Evolutionary conservation across 2,113 vertebrate genomes (phyloP).

Genomic region (Neodon shergylaensis): DNA sequence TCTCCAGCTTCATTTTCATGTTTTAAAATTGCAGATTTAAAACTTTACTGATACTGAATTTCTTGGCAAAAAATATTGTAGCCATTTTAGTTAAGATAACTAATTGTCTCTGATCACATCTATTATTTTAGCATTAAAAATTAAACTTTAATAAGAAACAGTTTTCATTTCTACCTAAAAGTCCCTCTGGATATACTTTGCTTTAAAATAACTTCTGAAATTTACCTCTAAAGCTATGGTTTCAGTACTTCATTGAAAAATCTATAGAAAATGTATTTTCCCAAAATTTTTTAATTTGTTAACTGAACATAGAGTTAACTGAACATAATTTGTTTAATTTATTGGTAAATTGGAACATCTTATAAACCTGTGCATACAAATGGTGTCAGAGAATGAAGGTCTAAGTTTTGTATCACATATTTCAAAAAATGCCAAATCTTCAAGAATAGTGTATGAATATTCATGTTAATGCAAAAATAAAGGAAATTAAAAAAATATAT

Average conservation of each 20-base stretch:
- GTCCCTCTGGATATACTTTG: not conserved
- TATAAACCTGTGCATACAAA: not conserved
- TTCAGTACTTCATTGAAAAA: not conserved
- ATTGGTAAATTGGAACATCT: not conserved
- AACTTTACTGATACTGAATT: not conserved
- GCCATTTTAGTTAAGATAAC: not conserved
- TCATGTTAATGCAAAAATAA: not conserved
- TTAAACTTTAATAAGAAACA: not conserved
- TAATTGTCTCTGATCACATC: not conserved
- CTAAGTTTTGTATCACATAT: not conserved
- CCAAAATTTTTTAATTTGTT: not conserved
- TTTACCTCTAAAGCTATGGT: not conserved
- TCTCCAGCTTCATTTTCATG: not conserved
- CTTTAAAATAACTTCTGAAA: not conserved
- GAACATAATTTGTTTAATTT: not conserved
- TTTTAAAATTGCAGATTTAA: constrained; percentile 42
- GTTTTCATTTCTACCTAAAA: not conserved
- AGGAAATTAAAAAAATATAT: not conserved
- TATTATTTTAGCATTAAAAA: not conserved
- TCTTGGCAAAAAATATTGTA: not conserved
- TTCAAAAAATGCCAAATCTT: not conserved
- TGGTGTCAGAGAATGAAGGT: not conserved
- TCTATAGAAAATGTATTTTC: not conserved
- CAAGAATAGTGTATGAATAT: not conserved
- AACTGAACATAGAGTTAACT: not conserved